Percentiles rank a stretch among this genome's conserved stretches.
Evolutionary conservation across 1,140 invertebrate genomes (phyloP).

Genomic region (Trigoniulus corallinus): DNA sequence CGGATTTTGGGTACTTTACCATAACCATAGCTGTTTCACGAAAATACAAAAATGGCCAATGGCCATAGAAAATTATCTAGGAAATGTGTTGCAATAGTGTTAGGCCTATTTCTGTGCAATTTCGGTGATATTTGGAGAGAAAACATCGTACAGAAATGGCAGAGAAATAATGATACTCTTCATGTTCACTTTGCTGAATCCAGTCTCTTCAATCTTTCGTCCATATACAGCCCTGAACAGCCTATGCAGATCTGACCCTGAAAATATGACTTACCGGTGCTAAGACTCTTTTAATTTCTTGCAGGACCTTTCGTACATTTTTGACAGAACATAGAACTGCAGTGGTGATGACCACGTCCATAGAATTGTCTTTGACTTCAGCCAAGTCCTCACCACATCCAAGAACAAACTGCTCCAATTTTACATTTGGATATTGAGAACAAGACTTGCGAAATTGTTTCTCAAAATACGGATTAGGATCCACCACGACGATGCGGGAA

Average conservation of each 20-base stretch:
- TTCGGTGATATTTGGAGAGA: no score
- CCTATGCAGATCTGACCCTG: not conserved
- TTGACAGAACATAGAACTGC: slow-evolving; percentile 20
- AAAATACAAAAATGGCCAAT: no score
- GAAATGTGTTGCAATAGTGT: no score
- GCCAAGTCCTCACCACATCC: slow-evolving; percentile 17
- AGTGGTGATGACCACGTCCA: slow-evolving; percentile 21
- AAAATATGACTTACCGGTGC: slow-evolving; percentile 16
- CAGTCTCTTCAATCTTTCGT: no score
- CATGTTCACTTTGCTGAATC: no score
- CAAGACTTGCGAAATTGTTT: slow-evolving; percentile 16
- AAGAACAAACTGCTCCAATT: slow-evolving; percentile 17
- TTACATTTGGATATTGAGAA: slow-evolving; percentile 12
- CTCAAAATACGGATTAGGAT: slow-evolving; percentile 20
- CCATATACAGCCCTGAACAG: no score
- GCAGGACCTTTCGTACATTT: slow-evolving; percentile 14
- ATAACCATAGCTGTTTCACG: no score
- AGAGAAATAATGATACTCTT: no score
- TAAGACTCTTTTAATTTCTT: slow-evolving; percentile 21
- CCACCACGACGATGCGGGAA: slow-evolving; percentile 18
- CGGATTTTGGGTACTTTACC: no score
- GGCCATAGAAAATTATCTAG: no score
- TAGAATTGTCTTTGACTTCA: slow-evolving; percentile 13
- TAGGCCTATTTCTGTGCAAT: no score
- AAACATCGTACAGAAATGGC: no score